Evolutionary conservation across 1,140 invertebrate species (phyloP).

Genomic region (Neocloeon triangulifer): DNA sequence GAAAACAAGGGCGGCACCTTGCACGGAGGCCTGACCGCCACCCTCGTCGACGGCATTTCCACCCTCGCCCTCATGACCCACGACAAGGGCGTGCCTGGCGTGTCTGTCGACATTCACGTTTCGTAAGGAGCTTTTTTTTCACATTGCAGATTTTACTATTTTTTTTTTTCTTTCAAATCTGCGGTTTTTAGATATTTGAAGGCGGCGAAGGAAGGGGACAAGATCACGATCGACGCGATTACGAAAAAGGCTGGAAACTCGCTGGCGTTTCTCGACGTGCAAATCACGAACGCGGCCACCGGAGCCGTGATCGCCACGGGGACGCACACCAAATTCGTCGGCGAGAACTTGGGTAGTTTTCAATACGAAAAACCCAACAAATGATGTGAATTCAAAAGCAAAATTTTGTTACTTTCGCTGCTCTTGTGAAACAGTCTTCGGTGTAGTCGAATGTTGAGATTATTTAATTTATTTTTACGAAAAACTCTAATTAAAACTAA

Average conservation of each 20-base stretch:
- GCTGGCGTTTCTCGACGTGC: conserved; percentile 58
- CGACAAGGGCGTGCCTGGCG: conserved; percentile 31
- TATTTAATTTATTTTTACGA: no score
- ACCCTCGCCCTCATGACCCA: conserved; percentile 52
- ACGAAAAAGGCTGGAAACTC: conserved; percentile 53
- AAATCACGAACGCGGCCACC: conserved; percentile 44
- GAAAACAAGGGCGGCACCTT: conserved; percentile 48
- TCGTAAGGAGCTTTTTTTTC: conserved; percentile 23
- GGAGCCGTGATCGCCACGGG: conserved; percentile 51
- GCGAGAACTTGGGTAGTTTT: no score
- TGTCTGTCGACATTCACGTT: conserved; percentile 50
- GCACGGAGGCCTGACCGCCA: conserved; percentile 66
- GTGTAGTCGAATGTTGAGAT: no score
- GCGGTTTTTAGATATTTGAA: conserved; percentile 38
- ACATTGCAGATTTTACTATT: background rate
- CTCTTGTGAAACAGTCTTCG: no score
- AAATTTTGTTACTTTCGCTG: no score
- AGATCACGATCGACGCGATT: conserved; percentile 53
- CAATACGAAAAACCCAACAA: no score
- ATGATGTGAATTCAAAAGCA: no score
- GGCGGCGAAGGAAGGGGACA: conserved; percentile 48
- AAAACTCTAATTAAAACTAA: no score
- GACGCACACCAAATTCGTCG: conserved; percentile 55
- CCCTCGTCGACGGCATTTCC: conserved; percentile 61
- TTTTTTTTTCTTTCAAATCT: conserved; percentile 6